Percentiles rank a stretch among this genome's conserved stretches.
These are phyloP conservation scores for Toxostoma redivivum DNA, from an alignment of 2,113 vertebrate species.

Conservation along the genomic window DNA sequence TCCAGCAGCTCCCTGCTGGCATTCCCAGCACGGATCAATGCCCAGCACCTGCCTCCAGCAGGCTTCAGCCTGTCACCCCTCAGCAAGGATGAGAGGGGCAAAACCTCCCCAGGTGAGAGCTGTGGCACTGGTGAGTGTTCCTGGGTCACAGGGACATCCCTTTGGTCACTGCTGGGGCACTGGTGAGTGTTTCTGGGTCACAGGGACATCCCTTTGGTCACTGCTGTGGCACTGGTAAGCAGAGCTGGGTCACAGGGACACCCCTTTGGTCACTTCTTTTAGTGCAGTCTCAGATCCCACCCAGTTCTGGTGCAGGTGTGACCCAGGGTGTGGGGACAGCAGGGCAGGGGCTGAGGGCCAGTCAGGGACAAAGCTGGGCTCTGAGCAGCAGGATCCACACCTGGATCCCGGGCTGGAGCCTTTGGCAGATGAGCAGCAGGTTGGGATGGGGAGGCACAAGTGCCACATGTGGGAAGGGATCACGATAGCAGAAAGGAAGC, in stretches of 20 bases:
- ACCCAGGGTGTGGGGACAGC: neutral
- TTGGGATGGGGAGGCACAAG: neutral
- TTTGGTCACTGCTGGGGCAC: neutral
- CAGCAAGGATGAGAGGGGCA: neutral
- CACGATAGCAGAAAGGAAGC: neutral
- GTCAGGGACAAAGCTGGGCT: neutral
- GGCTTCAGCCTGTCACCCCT: neutral
- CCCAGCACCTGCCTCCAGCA: neutral
- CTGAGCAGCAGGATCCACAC: neutral
- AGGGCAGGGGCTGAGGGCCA: neutral
- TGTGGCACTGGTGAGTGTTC: neutral
- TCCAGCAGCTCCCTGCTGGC: neutral
- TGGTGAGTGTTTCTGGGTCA: too few species aligned
- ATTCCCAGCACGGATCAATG: neutral
- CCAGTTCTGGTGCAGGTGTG: neutral
- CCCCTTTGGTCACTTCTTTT: neutral
- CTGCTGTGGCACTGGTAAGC: neutral
- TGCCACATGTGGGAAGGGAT: neutral
- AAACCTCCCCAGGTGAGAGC: neutral
- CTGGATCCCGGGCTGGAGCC: accelerated
- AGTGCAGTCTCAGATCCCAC: accelerated
- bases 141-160: neutral
- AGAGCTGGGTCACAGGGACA: neutral
- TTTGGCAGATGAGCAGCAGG: neutral
- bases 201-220: neutral